These are phyloP conservation scores for Montipora efflorescens DNA, from an alignment of 64 coral and sea anemone genomes.

Conservation along the genomic window DNA sequence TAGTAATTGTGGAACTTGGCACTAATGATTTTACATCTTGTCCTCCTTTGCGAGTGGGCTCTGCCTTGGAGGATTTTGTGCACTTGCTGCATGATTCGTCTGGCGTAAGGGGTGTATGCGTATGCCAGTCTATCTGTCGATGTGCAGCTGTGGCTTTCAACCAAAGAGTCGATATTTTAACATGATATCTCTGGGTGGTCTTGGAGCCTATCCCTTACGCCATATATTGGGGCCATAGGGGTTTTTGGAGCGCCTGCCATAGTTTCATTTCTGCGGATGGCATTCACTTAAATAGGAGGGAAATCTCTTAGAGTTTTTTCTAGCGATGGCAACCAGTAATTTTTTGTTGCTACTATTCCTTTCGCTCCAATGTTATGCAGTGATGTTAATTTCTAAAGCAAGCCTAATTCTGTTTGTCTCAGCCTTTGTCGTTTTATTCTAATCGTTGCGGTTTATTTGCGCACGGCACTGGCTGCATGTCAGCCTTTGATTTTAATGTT, in stretches of 20 bases:
- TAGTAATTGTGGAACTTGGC: conserved; percentile 1
- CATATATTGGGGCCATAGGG: background rate
- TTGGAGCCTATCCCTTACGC: conserved; percentile 1
- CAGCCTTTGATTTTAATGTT: too few species aligned
- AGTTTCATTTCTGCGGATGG: background rate
- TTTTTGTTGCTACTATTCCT: too few species aligned
- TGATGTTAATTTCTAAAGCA: background rate
- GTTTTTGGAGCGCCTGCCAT: background rate
- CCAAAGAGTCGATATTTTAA: background rate
- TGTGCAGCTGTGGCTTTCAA: background rate
- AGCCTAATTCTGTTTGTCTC: background rate
- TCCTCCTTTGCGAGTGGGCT: background rate
- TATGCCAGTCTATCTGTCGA: conserved; percentile 1
- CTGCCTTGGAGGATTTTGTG: background rate
- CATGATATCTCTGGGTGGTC: background rate
- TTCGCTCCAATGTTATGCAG: background rate
- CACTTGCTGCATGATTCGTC: background rate
- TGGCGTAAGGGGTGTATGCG: background rate
- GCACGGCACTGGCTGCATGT: too few species aligned
- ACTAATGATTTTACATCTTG: conserved; percentile 28
- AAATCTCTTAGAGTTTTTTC: background rate
- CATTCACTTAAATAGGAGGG: background rate
- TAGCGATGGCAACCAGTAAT: too few species aligned
- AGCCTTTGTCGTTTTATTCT: background rate
- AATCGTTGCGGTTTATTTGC: background rate